Percentiles rank a stretch among this genome's conserved stretches.
These are phyloP conservation scores for Pygoscelis antarcticus DNA, from an alignment of 2,113 vertebrate species.

Conservation along the genomic window DNA sequence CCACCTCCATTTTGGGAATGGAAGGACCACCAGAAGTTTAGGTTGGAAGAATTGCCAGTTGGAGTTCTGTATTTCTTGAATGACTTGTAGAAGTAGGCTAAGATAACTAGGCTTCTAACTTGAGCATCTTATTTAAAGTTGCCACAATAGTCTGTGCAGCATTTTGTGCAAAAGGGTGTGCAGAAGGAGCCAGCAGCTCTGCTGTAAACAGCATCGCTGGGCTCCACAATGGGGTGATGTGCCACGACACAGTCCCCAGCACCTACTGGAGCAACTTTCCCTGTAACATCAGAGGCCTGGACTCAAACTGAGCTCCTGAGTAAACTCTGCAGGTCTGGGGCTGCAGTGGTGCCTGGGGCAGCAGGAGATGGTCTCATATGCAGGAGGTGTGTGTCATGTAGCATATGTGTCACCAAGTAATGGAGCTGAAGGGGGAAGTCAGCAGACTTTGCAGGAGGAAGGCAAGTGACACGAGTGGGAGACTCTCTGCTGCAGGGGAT, in stretches of 20 bases:
- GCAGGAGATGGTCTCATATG: background rate
- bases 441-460: background rate
- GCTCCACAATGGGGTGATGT: background rate
- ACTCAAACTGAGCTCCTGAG: background rate
- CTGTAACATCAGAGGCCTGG: background rate
- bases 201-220: background rate
- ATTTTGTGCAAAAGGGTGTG: background rate
- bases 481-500: background rate
- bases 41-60: rapidly evolving
- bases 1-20: background rate
- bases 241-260: too few species aligned
- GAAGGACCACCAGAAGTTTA: background rate
- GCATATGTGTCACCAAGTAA: background rate
- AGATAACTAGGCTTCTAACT: background rate
- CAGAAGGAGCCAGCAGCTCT: background rate
- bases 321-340: background rate
- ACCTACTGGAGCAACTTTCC: background rate
- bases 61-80: background rate
- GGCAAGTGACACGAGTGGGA: too few species aligned
- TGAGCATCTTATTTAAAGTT: background rate
- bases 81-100: background rate
- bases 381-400: background rate
- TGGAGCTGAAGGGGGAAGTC: background rate
- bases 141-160: background rate
- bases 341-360: background rate